Base-by-base conservation (phyloP, 2,888 invertebrate genomes). In the Ectemnius lituratus region DNA sequence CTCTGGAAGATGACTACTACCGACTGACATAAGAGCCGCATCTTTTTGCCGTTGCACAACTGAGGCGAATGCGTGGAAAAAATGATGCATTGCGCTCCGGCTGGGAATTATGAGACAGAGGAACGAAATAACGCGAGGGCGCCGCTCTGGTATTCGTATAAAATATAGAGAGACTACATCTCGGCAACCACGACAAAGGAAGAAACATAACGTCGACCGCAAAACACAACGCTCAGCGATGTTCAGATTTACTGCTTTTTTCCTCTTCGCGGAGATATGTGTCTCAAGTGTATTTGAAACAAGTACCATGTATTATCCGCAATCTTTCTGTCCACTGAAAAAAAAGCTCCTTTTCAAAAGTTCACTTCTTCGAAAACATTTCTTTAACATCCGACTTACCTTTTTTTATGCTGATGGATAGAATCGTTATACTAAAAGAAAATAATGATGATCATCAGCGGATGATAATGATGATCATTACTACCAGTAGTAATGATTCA, bases 241-340 rank as follows among this genome's bases (percentile, higher is more conserved):
- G 60, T 70, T 63, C 74, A 74, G 74, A 76, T 76, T 76, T 74
- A 74, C 69, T 70, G 74, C 67, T 74, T 61, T 74, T 37, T 37
- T 11, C 37, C 11, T 37, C 2, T 58, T 20, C 58, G 52, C 70
- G 28, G 63, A 61, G 64, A 56, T 66, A 56, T 59, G 67, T 64
- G 46, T 64, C 47, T 74, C 62, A 59, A 70, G 67, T 57, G 45
- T 61, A 63, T 67, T 67, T 64, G 63, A 57, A 74, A 74, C 23
- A 37, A 37, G 37, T 37, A 37, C 18, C 27, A 5, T 72, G 49
- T 69, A 69, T 68, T 20, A 46, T 61, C 61, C 4, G 60, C 28
- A 8, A n/a, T 37, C 37, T 37, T 37, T 11, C 11, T 37, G 5
- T 37, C 37, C 37, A 8, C 37, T 37, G 37, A 37, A 2, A 8